Percentiles rank a stretch among this genome's conserved stretches.
Evolutionary conservation across 2,888 invertebrate genomes (phyloP).

Genomic region (Thyatira batis): DNA sequence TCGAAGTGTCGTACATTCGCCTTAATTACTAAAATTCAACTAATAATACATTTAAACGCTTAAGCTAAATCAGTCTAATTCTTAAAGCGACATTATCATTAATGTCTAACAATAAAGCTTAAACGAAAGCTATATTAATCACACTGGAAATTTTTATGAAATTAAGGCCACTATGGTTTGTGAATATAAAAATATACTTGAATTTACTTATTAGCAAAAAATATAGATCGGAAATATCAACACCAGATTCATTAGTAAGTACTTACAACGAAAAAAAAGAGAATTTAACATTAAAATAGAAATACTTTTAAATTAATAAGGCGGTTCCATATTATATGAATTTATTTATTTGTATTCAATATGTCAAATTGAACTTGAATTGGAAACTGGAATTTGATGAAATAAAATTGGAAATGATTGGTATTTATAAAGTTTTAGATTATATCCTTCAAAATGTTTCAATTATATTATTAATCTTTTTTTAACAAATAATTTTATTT

Average conservation of each 20-base stretch:
- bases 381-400: no score
- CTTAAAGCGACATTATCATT: constrained; percentile 76
- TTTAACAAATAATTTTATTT: neutral
- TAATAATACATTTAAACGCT: constrained; percentile 78
- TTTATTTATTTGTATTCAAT: constrained; percentile 16
- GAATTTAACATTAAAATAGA: constrained; percentile 35
- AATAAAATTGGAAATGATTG: neutral
- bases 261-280: constrained; percentile 29
- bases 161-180: constrained; percentile 70
- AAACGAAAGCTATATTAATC: constrained; percentile 70
- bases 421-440: neutral
- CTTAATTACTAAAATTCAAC: constrained; percentile 69
- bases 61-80: constrained; percentile 82
- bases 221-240: constrained; percentile 23
- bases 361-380: constrained; percentile 5
- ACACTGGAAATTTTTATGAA: constrained; percentile 73
- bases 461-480: neutral
- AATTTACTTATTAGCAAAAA: constrained; percentile 15
- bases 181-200: constrained; percentile 17
- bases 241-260: constrained; percentile 20
- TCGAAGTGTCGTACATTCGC: constrained; percentile 63
- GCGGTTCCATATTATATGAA: constrained; percentile 40
- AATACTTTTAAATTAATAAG: constrained; percentile 57
- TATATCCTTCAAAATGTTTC: neutral
- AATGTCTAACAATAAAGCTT: constrained; percentile 78